Evolutionary conservation across 2,113 vertebrate species (phyloP).

Genomic region (Periophthalmodon schlosseri): DNA sequence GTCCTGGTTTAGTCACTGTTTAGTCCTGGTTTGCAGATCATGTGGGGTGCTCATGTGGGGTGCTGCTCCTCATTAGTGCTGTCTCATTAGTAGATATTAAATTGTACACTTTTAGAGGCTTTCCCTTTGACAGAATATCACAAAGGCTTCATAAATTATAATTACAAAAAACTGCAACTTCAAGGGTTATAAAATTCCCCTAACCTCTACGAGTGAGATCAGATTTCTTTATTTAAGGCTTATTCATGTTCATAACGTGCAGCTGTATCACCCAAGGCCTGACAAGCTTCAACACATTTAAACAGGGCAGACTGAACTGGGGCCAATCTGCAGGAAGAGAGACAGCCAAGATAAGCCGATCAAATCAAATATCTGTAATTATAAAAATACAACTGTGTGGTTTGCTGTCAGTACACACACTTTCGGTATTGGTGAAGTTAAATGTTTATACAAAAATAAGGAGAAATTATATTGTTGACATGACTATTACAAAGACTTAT

Average conservation of each 20-base stretch:
- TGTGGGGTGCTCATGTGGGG: not conserved
- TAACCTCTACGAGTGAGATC: not conserved
- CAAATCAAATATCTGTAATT: not conserved
- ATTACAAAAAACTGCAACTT: not conserved
- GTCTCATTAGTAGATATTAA: no score
- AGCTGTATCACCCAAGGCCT: conserved; percentile 60
- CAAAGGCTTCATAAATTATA: not conserved
- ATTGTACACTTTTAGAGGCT: no score
- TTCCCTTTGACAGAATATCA: not conserved
- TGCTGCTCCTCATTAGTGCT: not conserved
- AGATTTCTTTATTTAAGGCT: conserved; percentile 4
- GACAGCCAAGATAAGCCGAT: not conserved
- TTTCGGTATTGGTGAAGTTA: not conserved
- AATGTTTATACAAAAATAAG: not conserved
- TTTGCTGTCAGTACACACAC: not conserved
- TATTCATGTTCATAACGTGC: conserved; percentile 42
- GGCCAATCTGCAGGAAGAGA: conserved; percentile 32
- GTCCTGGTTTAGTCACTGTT: no score
- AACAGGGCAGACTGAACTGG: conserved; percentile 33
- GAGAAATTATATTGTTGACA: not conserved
- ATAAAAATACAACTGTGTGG: not conserved
- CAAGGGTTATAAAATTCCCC: not conserved
- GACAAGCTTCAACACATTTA: conserved; percentile 58
- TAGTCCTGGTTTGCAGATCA: no score
- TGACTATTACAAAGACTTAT: not conserved